phyloP scores from a whole-genome alignment of 2,113 vertebrate species.

The Gyps fulvus region DNA sequence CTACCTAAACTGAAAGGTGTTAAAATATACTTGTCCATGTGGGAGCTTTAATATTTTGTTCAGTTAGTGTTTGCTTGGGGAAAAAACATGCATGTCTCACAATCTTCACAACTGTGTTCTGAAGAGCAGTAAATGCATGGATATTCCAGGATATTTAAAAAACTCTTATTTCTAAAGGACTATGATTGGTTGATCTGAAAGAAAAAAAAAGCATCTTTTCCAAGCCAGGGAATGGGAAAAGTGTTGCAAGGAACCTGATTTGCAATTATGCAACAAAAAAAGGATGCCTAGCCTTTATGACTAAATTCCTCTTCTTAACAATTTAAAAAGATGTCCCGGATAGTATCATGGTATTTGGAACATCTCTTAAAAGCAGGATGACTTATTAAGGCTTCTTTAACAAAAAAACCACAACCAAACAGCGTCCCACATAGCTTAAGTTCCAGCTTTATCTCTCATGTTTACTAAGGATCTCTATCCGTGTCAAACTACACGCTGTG shows the following conservation, averaged over 20 bases:
- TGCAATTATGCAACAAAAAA: background rate
- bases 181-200: background rate
- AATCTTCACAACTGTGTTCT: background rate
- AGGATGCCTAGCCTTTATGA: background rate
- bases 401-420: background rate
- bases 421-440: background rate
- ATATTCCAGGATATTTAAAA: background rate
- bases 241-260: background rate
- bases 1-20: background rate
- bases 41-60: background rate
- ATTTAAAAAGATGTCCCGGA: background rate
- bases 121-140: background rate
- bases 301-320: background rate
- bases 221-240: background rate
- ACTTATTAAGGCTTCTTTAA: background rate
- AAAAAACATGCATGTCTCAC: background rate
- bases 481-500: background rate
- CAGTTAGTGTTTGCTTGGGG: background rate
- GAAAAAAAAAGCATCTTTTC: background rate
- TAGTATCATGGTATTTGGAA: background rate
- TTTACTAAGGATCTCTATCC: background rate
- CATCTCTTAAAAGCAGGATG: background rate
- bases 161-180: background rate
- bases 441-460: background rate
- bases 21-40: background rate